These are phyloP conservation scores for Cantharis rufa DNA, from an alignment of 2,888 invertebrate genomes.

Conservation along the genomic window DNA sequence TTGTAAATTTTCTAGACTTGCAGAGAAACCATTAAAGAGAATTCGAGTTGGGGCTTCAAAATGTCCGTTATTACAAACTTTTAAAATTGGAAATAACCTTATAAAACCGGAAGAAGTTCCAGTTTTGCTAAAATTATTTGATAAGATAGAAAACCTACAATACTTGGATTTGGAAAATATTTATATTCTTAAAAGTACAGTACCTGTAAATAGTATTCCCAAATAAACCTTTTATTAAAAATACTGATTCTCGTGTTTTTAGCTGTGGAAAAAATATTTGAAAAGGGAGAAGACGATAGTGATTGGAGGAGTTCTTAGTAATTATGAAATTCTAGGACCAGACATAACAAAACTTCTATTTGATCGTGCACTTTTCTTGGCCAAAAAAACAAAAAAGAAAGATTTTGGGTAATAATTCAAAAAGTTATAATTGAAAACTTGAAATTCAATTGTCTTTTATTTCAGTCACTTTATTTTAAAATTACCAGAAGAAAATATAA, in stretches of 20 bases:
- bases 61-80: conserved; percentile 52
- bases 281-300: conserved; percentile 46
- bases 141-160: conserved; percentile 46
- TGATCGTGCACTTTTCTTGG: conserved; percentile 56
- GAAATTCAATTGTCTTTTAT: conserved; percentile 6
- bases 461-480: conserved; percentile 53
- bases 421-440: not conserved
- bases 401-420: conserved; percentile 51
- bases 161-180: conserved; percentile 58
- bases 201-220: conserved; percentile 44
- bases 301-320: conserved; percentile 56
- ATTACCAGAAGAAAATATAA: conserved; percentile 46
- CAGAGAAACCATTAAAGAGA: conserved; percentile 43
- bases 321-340: conserved; percentile 57
- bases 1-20: conserved; percentile 35
- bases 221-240: not conserved
- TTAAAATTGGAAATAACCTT: conserved; percentile 60
- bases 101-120: conserved; percentile 56
- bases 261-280: conserved; percentile 35
- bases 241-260: not conserved
- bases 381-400: conserved; percentile 56
- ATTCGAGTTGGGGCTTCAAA: conserved; percentile 55
- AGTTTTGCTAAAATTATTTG: conserved; percentile 52
- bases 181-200: conserved; percentile 55
- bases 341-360: conserved; percentile 55